Percentiles rank a stretch among this genome's conserved stretches.
Evolutionary conservation across 2,797 vertebrate genomes (phyloP).

Genomic region (Kryptopterus vitreolus): DNA sequence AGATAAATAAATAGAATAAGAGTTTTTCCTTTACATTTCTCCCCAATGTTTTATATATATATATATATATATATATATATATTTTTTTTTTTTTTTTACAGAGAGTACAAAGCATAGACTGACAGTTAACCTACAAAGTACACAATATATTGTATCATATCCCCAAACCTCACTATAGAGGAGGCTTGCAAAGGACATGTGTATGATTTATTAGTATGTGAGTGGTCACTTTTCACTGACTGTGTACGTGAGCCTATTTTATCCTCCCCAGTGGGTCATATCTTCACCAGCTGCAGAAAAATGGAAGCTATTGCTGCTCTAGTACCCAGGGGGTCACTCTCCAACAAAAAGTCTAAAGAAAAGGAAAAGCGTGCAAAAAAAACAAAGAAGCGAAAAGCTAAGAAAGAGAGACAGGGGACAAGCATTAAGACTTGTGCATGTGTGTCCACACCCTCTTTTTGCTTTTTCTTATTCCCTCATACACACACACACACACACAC

Average conservation of each 20-base stretch:
- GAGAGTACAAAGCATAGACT: neutral
- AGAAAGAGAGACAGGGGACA: conserved; percentile 66
- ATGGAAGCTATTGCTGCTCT: conserved; percentile 53
- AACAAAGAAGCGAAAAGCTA: conserved; percentile 77
- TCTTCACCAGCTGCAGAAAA: conserved; percentile 55
- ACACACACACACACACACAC: conserved; percentile 60
- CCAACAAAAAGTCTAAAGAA: conserved; percentile 66
- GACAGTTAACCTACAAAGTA: neutral
- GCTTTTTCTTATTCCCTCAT: conserved; percentile 56
- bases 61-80: too few relatives aligned
- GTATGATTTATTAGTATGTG: conserved; percentile 31
- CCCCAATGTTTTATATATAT: neutral
- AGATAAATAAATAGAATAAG: neutral
- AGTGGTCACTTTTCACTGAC: conserved; percentile 28
- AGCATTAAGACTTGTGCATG: conserved; percentile 73
- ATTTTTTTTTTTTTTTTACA: conserved; percentile 5
- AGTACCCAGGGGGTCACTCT: conserved; percentile 62
- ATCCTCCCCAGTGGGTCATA: conserved; percentile 35
- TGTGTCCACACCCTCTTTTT: conserved; percentile 58
- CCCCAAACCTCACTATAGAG: neutral
- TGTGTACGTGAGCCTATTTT: conserved; percentile 16
- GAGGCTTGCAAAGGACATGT: conserved; percentile 26
- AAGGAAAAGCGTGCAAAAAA: conserved; percentile 72
- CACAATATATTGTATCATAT: neutral
- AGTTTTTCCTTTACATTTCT: conserved; percentile 7